Evolutionary conservation across 1,140 invertebrate genomes (phyloP), one percentile per base, ranked within the genome.

Genomic region (Hylaeus anthracinus): DNA sequence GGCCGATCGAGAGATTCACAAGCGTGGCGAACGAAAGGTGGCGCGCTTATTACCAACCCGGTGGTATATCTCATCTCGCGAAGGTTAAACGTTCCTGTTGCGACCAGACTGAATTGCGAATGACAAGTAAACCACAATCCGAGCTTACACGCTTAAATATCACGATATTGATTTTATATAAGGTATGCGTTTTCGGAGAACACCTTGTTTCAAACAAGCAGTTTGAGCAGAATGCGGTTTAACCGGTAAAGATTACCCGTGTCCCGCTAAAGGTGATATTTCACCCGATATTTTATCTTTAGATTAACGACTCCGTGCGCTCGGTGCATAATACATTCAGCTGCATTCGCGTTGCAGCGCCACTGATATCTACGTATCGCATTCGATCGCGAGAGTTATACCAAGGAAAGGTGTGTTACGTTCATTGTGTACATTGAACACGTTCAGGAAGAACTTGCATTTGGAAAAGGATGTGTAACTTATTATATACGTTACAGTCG

Each of bases 251-350:
- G 37, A 60, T 60, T 58, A 58, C 55, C 56, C 79, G 72, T 74
- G 65, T 51, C 51, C 73, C 48, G 79, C 79, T 63, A 70, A 81
- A 76, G 58, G 58, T 60, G 37, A 60, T n/a, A 37, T 60, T 60
- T 60, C 26, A 37, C 58, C n/a, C 58, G 58, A 60, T 60, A 26
- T 60, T 60, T 60, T 60, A 60, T 60, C 58, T 60, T 37, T 8
- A 60, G 58, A 60, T 60, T 60, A 60, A 60, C 58, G 58, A 60
- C 58, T 26, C 58, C 55, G 55, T 60, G 58, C 58, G 6, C 58
- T 37, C 58, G 4, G 58, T 60, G 58, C 58, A 60, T 60, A 60
- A 60, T 60, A 26, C 58, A 60, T 60, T 15, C 58, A 2, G 58
- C 37, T 60, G 58, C 58, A 60, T 60, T n/a, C 58, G 58, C 5